Conservation (phyloP, 2,888 invertebrate species). For the Chrysolina americana region DNA sequence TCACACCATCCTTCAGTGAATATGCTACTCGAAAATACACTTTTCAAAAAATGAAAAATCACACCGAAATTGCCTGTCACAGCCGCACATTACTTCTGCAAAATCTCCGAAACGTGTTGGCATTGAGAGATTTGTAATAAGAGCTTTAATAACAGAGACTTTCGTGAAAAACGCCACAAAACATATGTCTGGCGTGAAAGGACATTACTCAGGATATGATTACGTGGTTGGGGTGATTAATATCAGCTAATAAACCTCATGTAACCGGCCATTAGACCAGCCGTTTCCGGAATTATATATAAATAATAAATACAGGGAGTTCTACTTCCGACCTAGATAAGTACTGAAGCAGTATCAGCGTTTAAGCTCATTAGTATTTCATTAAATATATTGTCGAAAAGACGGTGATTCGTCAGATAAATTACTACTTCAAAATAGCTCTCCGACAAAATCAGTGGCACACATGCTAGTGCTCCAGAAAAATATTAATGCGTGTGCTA, state of each 20-base stretch:
- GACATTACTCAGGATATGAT: slow-evolving; percentile 43
- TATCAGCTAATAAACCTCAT: slow-evolving; percentile 39
- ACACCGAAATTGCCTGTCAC: slow-evolving; percentile 28
- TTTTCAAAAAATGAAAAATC: not conserved
- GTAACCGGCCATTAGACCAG: slow-evolving; percentile 37
- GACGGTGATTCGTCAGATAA: too few species aligned
- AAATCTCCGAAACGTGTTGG: slow-evolving; percentile 29
- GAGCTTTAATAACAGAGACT: slow-evolving; percentile 37
- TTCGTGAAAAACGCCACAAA: slow-evolving; percentile 39
- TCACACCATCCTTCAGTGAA: not conserved
- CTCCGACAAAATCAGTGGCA: too few species aligned
- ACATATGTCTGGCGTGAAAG: slow-evolving; percentile 44
- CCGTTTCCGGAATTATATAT: slow-evolving; percentile 6
- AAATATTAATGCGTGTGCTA: too few species aligned
- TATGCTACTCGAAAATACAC: not conserved
- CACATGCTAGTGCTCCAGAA: too few species aligned
- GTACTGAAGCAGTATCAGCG: not conserved
- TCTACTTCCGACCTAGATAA: not conserved
- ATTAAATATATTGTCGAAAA: not conserved
- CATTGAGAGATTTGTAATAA: slow-evolving; percentile 43
- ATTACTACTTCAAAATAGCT: too few species aligned
- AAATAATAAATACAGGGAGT: not conserved
- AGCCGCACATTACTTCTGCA: slow-evolving; percentile 17
- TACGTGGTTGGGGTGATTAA: slow-evolving; percentile 41
- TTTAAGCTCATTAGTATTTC: not conserved